phyloP scores from a whole-genome alignment of 2,888 invertebrate genomes.

The Malachius bipustulatus region DNA sequence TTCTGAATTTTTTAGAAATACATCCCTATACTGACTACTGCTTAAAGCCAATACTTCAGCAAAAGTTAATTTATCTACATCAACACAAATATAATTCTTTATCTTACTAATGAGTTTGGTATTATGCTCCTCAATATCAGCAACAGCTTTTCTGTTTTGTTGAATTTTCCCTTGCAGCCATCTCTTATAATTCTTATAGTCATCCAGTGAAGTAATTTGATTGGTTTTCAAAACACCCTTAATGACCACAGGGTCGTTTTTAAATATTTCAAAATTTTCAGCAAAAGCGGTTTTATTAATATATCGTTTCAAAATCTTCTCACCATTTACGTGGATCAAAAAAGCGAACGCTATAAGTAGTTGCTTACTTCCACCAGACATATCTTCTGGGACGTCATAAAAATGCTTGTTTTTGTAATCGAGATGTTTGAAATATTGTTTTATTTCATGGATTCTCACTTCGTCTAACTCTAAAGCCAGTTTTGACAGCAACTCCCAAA shows the following conservation, averaged over 20 bases:
- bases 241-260: not conserved
- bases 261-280: conserved; percentile 1
- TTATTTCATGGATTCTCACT: conserved; percentile 26
- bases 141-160: not conserved
- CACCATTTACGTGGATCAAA: conserved; percentile 23
- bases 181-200: not conserved
- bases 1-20: not conserved
- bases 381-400: conserved; percentile 26
- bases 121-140: not conserved
- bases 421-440: conserved; percentile 30
- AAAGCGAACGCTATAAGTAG: conserved; percentile 33
- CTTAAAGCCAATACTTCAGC: not conserved
- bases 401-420: conserved; percentile 32
- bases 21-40: not conserved
- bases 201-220: no score
- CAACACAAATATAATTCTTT: not conserved
- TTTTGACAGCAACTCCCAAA: conserved; percentile 28
- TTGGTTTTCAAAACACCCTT: not conserved
- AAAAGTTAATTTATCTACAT: not conserved
- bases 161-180: not conserved
- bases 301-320: not conserved
- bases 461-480: conserved; percentile 18
- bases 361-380: conserved; percentile 25
- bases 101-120: not conserved
- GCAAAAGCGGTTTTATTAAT: no score